Base-by-base conservation (phyloP, 2,797 vertebrate genomes). In the Falco peregrinus region DNA sequence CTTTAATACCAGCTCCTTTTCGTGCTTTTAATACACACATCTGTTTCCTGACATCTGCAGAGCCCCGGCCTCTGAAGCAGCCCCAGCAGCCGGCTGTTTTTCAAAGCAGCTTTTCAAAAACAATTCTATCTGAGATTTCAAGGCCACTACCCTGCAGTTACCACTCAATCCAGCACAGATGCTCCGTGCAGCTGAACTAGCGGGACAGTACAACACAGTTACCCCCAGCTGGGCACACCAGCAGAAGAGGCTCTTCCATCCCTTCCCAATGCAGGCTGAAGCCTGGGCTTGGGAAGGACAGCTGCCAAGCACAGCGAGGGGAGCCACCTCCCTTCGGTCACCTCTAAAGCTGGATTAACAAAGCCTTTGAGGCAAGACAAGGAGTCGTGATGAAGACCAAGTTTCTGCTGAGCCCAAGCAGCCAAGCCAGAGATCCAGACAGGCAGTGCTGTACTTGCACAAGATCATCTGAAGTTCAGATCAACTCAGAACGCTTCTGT, bases 181-280 rank as follows among this genome's bases (percentile, higher is more conserved):
- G 26, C 37, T 19, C 5, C 1, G 9, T 11, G 29, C n/a, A 11
- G 53, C 60, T 24, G 37, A 67, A 39, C 50, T 5, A 10, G 11
- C 35, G 22, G 75, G 75, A 35, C 1, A 5, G 81, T 2, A 25
- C 35, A 26, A 39, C 37, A 1, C 47, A 79, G 51, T 26, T 3
- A 3, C 24, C 14, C 65, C 22, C 16, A 25, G n/a, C 53, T 1
- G 9, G 56, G 24, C 50, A 31, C 16, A 43, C 13, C 50, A 31
- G 54, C 59, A 59, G 59, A 17, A 54, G 20, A 16, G 48, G 18
- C 35, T 41, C 13, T 11, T 16, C 60, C 68, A 16, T 8, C 0
- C 0, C 69, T 21, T 13, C 26, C 5, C 2, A 0, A 4, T 1
- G 4, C 11, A 1, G 24, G 41, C 26, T n/a, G 59, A 39, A 63